Percentiles rank a stretch among this genome's conserved stretches.
Conservation (phyloP, 1,140 invertebrate species). For the Philopotamus ludificatus region DNA sequence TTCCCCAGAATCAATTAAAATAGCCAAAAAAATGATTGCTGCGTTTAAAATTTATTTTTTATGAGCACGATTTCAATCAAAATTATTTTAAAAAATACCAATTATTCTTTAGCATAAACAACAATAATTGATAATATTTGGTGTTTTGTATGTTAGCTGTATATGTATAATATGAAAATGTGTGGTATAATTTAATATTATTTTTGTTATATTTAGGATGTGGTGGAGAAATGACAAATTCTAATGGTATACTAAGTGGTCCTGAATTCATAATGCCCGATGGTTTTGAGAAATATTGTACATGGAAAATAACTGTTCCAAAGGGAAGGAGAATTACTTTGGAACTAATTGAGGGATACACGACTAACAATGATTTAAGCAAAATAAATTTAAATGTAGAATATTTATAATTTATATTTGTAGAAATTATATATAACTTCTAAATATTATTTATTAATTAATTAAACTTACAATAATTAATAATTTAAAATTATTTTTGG, state of each 20-base stretch:
- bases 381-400: constrained; percentile 18
- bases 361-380: not conserved
- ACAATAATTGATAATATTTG: not conserved
- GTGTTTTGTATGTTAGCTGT: not conserved
- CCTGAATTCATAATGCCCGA: constrained; percentile 55
- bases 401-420: too few relatives aligned
- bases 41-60: too few relatives aligned
- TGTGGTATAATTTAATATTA: too few relatives aligned
- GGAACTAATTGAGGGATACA: constrained; percentile 49
- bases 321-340: constrained; percentile 61
- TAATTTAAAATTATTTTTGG: too few relatives aligned
- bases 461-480: too few relatives aligned
- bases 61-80: too few relatives aligned
- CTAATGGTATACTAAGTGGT: constrained; percentile 60
- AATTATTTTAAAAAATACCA: too few relatives aligned
- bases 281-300: constrained; percentile 52
- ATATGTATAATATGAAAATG: too few relatives aligned
- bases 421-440: too few relatives aligned
- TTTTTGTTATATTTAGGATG: constrained; percentile 57
- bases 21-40: too few relatives aligned
- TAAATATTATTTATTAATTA: not conserved
- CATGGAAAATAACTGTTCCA: constrained; percentile 70
- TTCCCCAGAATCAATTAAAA: too few relatives aligned
- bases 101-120: not conserved
- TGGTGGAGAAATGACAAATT: constrained; percentile 55